Evolutionary conservation across 1,140 invertebrate genomes (phyloP), one percentile per base, ranked within the genome.

Genomic region (Trichonephila clavipes): DNA sequence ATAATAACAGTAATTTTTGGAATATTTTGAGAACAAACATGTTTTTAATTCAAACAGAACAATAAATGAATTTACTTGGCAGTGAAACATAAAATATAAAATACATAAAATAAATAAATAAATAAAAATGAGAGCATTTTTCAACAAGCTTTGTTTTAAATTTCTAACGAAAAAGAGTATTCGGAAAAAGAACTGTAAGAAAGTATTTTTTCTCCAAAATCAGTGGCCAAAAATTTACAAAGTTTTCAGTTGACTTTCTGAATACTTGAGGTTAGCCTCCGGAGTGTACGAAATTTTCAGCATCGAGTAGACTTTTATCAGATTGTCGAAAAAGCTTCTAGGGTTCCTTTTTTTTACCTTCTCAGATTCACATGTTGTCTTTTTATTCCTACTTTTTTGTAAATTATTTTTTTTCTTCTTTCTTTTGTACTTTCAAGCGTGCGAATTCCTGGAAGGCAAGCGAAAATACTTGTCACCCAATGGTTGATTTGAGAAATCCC

Each of bases 181-280:
- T 51, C 0, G 14, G 16, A 77, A 77, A 34, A 77, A 28, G 12
- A 72, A 72, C 2, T 0, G 34, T 18, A 77, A 77, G 4, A 77
- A 77, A 34, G 40, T 7, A 10, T 6, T 16, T n/a, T 51, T 59
- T 59, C 21, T 14, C 51, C 19, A 24, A 83, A 83, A 83, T 83
- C 82, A 83, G 82, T 58, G 82, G 82, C 51, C 82, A 58, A 12
- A 83, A 83, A 83, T 83, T 83, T 83, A 44, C 82, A 83, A 83
- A 83, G 82, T 83, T 83, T 83, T 83, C 82, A 58, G 82, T 83
- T 58, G 82, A 83, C 82, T 83, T 83, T 58, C 51, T 83, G 82
- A 83, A 83, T 83, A 83, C 82, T 83, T 44, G 2, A 21, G 82
- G 21, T 51, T 51, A 12, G 82, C 82, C 44, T 83, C 40, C 21